These are phyloP conservation scores for Coregonus sp. DNA, from an alignment of 2,797 vertebrate species.

Conservation along the genomic window DNA sequence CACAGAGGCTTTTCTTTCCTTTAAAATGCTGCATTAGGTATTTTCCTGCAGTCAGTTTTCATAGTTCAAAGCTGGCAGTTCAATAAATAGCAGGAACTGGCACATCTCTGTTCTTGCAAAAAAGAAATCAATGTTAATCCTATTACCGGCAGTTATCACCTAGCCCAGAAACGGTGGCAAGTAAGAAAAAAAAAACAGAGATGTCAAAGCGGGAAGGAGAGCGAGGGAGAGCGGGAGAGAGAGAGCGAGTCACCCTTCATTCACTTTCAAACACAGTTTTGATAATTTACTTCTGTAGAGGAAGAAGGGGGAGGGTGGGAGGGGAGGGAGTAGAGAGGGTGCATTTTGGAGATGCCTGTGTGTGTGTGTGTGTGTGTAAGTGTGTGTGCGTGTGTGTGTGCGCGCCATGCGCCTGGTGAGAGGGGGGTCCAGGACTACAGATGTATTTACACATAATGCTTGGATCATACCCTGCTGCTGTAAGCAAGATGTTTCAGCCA, in stretches of 20 bases:
- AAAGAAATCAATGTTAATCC: conserved; percentile 99
- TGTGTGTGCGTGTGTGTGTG: conserved; percentile 23
- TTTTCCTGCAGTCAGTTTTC: conserved; percentile 93
- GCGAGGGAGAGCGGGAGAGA: conserved; percentile 67
- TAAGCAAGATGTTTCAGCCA: conserved; percentile 86
- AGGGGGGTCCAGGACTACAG: conserved; percentile 72
- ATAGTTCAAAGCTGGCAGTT: conserved; percentile 99
- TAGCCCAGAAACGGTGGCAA: conserved; percentile 99
- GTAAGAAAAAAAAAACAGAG: conserved; percentile 88
- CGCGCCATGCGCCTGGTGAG: conserved; percentile 44
- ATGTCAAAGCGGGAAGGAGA: conserved; percentile 91
- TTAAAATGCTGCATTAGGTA: conserved; percentile 91
- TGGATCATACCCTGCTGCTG: conserved; percentile 87
- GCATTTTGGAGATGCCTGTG: conserved; percentile 19
- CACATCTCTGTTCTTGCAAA: conserved; percentile 99
- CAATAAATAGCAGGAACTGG: conserved; percentile 99
- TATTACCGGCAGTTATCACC: conserved; percentile 99
- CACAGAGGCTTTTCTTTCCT: conserved; percentile 89
- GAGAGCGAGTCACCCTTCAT: conserved; percentile 90
- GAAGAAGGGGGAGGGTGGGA: conserved; percentile 69
- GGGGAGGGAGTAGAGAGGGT: conserved; percentile 49
- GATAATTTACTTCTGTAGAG: conserved; percentile 92
- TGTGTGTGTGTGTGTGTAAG: conserved; percentile 32
- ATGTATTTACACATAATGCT: conserved; percentile 85
- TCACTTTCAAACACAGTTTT: conserved; percentile 99